Percentiles rank a stretch among this genome's conserved stretches.
These are phyloP conservation scores for Troides helena DNA, from an alignment of 2,888 invertebrate species.

Conservation along the genomic window DNA sequence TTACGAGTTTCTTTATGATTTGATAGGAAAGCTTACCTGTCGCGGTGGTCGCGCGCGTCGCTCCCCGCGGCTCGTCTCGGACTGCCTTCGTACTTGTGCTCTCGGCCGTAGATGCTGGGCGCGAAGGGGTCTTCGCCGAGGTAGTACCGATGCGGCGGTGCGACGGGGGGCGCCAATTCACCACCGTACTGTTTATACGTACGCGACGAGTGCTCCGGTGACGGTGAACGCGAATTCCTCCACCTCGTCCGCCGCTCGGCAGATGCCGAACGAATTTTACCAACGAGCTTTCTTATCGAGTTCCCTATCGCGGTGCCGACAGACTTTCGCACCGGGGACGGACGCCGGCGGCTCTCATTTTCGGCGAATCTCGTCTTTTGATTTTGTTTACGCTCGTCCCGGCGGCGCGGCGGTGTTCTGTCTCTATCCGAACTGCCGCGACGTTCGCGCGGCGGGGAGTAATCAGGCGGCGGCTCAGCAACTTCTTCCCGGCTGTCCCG, in stretches of 20 bases:
- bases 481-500: slow-evolving; percentile 73
- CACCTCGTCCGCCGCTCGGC: slow-evolving; percentile 83
- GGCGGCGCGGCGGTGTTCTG: slow-evolving; percentile 69
- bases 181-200: slow-evolving; percentile 76
- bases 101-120: slow-evolving; percentile 90
- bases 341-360: slow-evolving; percentile 51
- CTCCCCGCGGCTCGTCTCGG: slow-evolving; percentile 69
- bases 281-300: slow-evolving; percentile 89
- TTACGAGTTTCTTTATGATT: slow-evolving; percentile 1
- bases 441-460: slow-evolving; percentile 82
- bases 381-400: slow-evolving; percentile 80
- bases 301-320: slow-evolving; percentile 86
- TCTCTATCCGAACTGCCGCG: slow-evolving; percentile 69
- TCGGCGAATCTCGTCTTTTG: slow-evolving; percentile 86
- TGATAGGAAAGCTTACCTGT: slow-evolving; percentile 64
- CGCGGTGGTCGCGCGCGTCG: slow-evolving; percentile 69
- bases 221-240: slow-evolving; percentile 81
- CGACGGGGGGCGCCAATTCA: slow-evolving; percentile 70
- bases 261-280: slow-evolving; percentile 88
- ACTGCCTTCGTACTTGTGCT: slow-evolving; percentile 89
- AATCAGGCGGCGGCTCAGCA: slow-evolving; percentile 85
- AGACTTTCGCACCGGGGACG: slow-evolving; percentile 71
- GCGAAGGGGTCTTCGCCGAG: slow-evolving; percentile 93
- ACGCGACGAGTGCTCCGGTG: slow-evolving; percentile 79
- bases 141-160: slow-evolving; percentile 88